Evolutionary conservation across 2,797 vertebrate species (phyloP).

Genomic region (Garrulus glandarius): DNA sequence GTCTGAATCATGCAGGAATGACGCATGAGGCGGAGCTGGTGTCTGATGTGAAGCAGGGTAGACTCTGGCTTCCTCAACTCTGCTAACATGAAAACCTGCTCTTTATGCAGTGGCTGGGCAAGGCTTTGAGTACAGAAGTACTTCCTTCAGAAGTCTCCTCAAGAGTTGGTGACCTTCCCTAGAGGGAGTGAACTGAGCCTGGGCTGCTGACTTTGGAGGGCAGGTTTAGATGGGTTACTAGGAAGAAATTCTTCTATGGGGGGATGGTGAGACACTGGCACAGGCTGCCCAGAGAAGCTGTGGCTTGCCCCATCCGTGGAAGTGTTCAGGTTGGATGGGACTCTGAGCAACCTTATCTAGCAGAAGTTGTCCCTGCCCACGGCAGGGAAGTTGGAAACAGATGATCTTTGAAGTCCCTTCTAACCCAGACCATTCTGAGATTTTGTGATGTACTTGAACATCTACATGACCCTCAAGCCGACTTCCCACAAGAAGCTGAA

Average conservation of each 20-base stretch:
- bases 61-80: background rate
- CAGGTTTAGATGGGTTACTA: background rate
- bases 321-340: background rate
- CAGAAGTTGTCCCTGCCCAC: background rate
- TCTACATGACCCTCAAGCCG: background rate
- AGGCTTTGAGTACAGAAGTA: background rate
- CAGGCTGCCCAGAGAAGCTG: background rate
- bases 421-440: background rate
- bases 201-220: background rate
- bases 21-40: background rate
- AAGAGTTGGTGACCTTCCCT: background rate
- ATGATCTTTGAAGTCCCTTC: background rate
- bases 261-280: background rate
- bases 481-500: background rate
- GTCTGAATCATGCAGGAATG: conserved; percentile 13
- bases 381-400: background rate
- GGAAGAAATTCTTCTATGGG: background rate
- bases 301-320: background rate
- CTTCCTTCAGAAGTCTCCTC: background rate
- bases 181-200: background rate
- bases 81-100: background rate
- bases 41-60: background rate
- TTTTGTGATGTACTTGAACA: background rate
- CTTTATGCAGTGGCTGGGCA: background rate
- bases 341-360: background rate